Conservation (phyloP, 2,888 invertebrate genomes). For the Diplazon laetatorius region DNA sequence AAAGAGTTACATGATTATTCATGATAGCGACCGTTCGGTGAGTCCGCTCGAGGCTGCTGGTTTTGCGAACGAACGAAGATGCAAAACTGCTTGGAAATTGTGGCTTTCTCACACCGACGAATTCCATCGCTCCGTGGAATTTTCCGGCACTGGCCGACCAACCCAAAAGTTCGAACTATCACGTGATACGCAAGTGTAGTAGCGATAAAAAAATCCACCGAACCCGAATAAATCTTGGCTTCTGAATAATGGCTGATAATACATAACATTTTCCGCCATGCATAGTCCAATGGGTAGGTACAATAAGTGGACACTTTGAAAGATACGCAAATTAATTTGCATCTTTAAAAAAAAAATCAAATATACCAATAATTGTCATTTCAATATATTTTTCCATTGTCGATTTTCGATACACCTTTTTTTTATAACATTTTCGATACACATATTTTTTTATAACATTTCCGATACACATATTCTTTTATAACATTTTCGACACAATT, state of each 20-base stretch:
- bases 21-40: neutral
- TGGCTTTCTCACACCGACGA: neutral
- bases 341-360: too few species aligned
- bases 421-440: too few species aligned
- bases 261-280: too few species aligned
- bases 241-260: neutral
- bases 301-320: too few species aligned
- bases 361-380: too few species aligned
- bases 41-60: neutral
- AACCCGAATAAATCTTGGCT: conserved; percentile 4
- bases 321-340: too few species aligned
- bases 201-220: neutral
- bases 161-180: conserved; percentile 3
- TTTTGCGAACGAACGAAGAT: conserved; percentile 19
- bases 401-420: too few species aligned
- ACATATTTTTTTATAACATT: too few species aligned
- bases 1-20: conserved; percentile 39
- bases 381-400: too few species aligned
- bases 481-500: too few species aligned
- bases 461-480: too few species aligned
- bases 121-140: conserved; percentile 9
- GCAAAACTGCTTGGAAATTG: conserved; percentile 10
- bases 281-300: too few species aligned
- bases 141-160: conserved; percentile 3
- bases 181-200: neutral